Evolutionary conservation across 2,888 invertebrate genomes (phyloP).

Genomic region (Noctua janthina): DNA sequence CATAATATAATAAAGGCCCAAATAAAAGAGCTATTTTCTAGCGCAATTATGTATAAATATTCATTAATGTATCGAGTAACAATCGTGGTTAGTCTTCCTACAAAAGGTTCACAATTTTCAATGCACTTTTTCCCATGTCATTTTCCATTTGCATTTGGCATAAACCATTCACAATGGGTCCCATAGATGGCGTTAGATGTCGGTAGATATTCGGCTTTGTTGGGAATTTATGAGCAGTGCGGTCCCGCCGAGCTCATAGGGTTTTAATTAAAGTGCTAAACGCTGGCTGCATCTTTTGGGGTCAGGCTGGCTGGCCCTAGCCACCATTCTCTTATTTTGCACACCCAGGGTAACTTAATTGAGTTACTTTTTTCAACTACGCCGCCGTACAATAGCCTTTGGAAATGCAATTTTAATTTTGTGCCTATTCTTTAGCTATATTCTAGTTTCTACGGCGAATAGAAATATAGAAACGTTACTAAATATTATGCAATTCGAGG

Average conservation of each 20-base stretch:
- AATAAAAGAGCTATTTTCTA: background rate
- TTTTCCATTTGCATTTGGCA: slow-evolving; percentile 38
- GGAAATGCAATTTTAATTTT: slow-evolving; percentile 30
- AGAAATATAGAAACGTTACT: slow-evolving; percentile 4
- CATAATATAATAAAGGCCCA: background rate
- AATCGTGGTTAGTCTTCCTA: background rate
- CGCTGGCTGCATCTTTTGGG: slow-evolving; percentile 63
- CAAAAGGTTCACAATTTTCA: background rate
- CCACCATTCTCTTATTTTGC: slow-evolving; percentile 59
- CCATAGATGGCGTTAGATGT: slow-evolving; percentile 47
- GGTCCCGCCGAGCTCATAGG: slow-evolving; percentile 49
- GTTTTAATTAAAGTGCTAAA: slow-evolving; percentile 73
- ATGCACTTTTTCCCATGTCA: slow-evolving; percentile 5
- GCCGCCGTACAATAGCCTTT: slow-evolving; percentile 31
- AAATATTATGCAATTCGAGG: slow-evolving; percentile 25
- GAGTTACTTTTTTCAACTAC: slow-evolving; percentile 44
- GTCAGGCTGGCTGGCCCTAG: slow-evolving; percentile 23
- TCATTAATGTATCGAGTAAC: background rate
- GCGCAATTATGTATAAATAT: background rate
- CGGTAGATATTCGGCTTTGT: slow-evolving; percentile 42
- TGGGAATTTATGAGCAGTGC: slow-evolving; percentile 67
- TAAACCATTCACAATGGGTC: slow-evolving; percentile 32
- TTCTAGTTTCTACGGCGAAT: slow-evolving; percentile 12
- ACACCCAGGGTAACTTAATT: slow-evolving; percentile 43
- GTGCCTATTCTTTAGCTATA: background rate